Evolutionary conservation across 2,113 vertebrate species (phyloP), one percentile per base, ranked within the genome.

Genomic region (Hippolais icterina): DNA sequence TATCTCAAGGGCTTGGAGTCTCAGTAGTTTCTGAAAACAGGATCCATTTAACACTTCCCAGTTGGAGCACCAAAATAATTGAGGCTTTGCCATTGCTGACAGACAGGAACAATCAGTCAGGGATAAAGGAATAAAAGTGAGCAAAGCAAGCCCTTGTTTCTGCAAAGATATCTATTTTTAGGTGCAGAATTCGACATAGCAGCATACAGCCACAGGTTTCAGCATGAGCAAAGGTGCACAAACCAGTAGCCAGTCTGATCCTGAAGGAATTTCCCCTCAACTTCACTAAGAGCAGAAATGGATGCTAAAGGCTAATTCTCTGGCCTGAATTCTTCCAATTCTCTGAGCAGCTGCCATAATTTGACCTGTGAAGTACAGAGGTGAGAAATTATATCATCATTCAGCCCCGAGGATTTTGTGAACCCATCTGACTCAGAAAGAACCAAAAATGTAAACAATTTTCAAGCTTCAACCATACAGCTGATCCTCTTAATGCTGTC

Each of bases 31-130:
- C 79, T 81, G 82, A 77, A 88, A 93, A 77, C 18, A 65, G 35
- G 66, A 74, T 78, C 53, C 35, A 47, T 88, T 56, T 70, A 81
- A 74, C 0, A 0, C 0, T 0, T 66, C 68, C 60, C 47, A 75
- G 12, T n/a, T 52, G n/a, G 35, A 92, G 41, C 52, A 89, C n/a
- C 53, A 33, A 46, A 89, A 88, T 79, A 90, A 83, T 27, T 27
- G 53, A 83, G 47, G 33, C 59, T 96, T 85, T 88, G 24, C 52
- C 78, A 27, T 25, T 94, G 59, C 79, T 87, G 52, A 56, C 71
- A 74, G 84, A 77, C 63, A 80, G 57, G 83, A 88, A 71, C 27
- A 79, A 61, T 53, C 46, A 42, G 70, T 52, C 63, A 74, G n/a
- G 16, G 6, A 71, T 60, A 90, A 89, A 91, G 17, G 57, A 87